Percentiles rank a stretch among this genome's conserved stretches.
These are phyloP conservation scores for Sternarchorhynchus goeldii DNA, from an alignment of 2,797 vertebrate species.

Conservation along the genomic window DNA sequence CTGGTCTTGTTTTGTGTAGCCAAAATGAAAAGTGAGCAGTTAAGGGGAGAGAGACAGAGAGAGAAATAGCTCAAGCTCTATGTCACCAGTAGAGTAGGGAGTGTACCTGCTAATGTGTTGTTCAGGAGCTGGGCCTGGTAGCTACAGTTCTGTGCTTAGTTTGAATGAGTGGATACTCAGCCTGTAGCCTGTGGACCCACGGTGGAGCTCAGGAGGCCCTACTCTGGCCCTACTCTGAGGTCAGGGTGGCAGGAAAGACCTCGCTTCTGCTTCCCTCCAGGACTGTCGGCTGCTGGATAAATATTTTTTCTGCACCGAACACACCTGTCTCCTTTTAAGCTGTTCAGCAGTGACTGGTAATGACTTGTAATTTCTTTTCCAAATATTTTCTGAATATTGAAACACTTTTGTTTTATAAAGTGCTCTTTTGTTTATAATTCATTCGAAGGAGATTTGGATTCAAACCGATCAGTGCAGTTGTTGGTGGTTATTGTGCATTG, in stretches of 20 bases:
- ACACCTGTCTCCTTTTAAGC: too few species aligned
- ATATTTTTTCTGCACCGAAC: background rate
- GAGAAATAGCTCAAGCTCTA: constrained; percentile 43
- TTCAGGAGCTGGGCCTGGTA: constrained; percentile 51
- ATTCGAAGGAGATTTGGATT: too few species aligned
- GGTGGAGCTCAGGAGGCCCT: constrained; percentile 28
- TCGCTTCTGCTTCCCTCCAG: constrained; percentile 67
- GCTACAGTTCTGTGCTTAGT: constrained; percentile 66
- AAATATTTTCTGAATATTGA: too few species aligned
- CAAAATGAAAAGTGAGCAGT: constrained; percentile 78
- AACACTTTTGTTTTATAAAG: too few species aligned
- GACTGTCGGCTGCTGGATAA: background rate
- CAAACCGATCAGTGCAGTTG: constrained; percentile 20
- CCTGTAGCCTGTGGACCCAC: background rate
- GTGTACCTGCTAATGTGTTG: constrained; percentile 39
- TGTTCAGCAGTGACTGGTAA: too few species aligned
- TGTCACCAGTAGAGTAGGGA: constrained; percentile 59
- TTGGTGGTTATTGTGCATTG: constrained; percentile 31
- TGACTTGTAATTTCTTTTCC: too few species aligned
- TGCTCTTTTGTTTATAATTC: background rate
- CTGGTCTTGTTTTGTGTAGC: constrained; percentile 69
- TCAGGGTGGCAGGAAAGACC: constrained; percentile 73
- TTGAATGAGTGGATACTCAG: constrained; percentile 63
- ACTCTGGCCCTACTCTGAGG: constrained; percentile 63
- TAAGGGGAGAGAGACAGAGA: constrained; percentile 33